phyloP scores from a whole-genome alignment of 1,140 invertebrate species.

The Neodiprion pinetum region DNA sequence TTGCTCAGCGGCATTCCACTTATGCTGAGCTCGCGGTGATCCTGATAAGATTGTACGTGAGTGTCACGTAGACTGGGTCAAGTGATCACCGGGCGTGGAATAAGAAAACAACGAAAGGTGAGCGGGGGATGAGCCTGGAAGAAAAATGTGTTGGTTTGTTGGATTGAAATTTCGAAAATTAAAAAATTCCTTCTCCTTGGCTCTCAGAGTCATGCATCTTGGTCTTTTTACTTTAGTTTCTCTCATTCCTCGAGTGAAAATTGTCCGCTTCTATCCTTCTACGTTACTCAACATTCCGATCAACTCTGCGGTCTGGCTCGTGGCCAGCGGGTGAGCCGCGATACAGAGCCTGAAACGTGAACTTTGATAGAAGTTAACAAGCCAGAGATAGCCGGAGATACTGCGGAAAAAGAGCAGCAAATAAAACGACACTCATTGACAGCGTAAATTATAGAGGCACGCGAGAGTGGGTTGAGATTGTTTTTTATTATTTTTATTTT shows the following conservation, averaged over 20 bases:
- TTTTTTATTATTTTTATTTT: too few relatives aligned
- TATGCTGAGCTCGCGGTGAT: not conserved
- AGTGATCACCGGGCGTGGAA: not conserved
- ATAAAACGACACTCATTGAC: too few relatives aligned
- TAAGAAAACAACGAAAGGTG: not conserved
- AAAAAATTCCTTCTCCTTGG: not conserved
- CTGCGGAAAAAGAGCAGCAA: too few relatives aligned
- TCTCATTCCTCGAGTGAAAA: not conserved
- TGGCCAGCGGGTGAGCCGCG: not conserved
- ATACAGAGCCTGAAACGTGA: not conserved
- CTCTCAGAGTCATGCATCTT: not conserved
- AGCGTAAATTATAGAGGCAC: too few relatives aligned
- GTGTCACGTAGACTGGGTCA: not conserved
- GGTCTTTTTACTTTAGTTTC: not conserved
- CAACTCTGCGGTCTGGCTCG: not conserved
- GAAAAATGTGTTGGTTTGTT: not conserved
- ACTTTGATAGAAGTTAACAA: not conserved
- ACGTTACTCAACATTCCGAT: not conserved
- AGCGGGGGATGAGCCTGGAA: not conserved
- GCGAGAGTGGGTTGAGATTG: too few relatives aligned
- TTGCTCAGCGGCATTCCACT: not conserved
- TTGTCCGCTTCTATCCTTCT: not conserved
- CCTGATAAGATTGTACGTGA: not conserved
- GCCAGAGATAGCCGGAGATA: not conserved
- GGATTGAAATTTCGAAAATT: not conserved